Base-by-base conservation (phyloP, 2,113 vertebrate species). In the Daphoenositta chrysoptera region DNA sequence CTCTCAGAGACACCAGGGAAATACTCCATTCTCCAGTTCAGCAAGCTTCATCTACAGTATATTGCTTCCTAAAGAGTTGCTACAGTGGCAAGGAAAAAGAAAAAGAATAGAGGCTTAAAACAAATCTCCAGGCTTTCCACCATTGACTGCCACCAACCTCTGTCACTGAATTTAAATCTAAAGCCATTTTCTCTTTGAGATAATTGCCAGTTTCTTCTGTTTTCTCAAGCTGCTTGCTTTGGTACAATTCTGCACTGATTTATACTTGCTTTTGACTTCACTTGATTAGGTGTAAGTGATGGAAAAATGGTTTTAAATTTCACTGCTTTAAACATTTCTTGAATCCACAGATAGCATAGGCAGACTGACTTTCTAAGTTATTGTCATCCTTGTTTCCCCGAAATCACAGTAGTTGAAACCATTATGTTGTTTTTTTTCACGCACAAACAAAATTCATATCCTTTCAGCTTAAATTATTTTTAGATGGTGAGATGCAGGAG, bases 1-100 rank as follows among this genome's bases (percentile, higher is more conserved):
- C 89, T 94, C 93, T 87, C 79, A 76, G 65, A 96, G 87, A 73
- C 97, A 82, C 93, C 53, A 93, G 96, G 97, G 96, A 97, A 97
- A 97, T 95, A 94, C 75, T 91, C 69, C 58, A 84, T 84, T 86
- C 91, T 93, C 87, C 89, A 96, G 69, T 87, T 88, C 94, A 94
- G 72, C 89, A 95, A 94, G 75, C 90, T 96, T 94, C 84, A 91
- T 90, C 92, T 84, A 93, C 89, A 90, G 75, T 68, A 75, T 94
- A 93, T 95, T 96, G 81, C 84, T 95, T 92, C 83, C 92, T 95
- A 91, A 93, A 75, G 75, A 94, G 79, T 40, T 81, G 40, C 76
- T 88, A 72, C 56, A 71, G 33, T 65, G 64, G 33, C 7, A 21
- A 87, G 85, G 50, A 81, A 73, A 92, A 57, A 26, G 48, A 87